phyloP scores from a whole-genome alignment of 2,113 vertebrate genomes.

The Pseudorasbora parva region DNA sequence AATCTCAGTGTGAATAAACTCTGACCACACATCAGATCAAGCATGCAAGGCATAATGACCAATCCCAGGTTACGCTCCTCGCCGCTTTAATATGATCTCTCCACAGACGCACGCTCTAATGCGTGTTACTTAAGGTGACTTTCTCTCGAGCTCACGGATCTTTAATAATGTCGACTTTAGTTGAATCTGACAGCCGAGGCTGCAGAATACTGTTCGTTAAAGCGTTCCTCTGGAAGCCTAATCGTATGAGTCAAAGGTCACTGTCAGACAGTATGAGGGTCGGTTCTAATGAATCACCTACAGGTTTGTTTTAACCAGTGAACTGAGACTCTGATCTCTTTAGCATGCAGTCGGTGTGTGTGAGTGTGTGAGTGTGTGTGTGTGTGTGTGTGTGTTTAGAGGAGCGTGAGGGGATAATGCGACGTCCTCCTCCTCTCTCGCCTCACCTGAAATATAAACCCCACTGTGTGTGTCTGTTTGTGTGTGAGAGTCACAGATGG shows the following conservation, averaged over 20 bases:
- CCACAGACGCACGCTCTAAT: not conserved
- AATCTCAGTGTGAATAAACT: no score
- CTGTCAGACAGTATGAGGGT: not conserved
- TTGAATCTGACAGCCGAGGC: not conserved
- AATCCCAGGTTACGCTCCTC: not conserved
- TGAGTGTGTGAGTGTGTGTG: not conserved
- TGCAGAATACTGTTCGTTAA: not conserved
- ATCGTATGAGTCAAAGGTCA: constrained; percentile 7
- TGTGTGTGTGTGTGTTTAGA: not conserved
- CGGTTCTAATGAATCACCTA: not conserved
- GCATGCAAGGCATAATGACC: not conserved
- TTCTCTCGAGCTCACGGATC: not conserved
- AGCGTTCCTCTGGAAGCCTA: not conserved
- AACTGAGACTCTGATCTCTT: no score
- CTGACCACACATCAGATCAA: not conserved
- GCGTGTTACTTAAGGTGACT: constrained; percentile 2
- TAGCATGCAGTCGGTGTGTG: not conserved
- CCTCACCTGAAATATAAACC: not conserved
- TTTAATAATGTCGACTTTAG: constrained; percentile 31
- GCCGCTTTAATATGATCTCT: not conserved
- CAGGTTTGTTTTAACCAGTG: no score
- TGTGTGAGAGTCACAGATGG: not conserved
- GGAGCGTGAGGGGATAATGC: constrained; percentile 10
- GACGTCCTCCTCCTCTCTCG: not conserved
- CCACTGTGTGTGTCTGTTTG: not conserved